Base-by-base conservation (phyloP, 2,888 invertebrate genomes). In the Caenorhabditis sinica region DNA sequence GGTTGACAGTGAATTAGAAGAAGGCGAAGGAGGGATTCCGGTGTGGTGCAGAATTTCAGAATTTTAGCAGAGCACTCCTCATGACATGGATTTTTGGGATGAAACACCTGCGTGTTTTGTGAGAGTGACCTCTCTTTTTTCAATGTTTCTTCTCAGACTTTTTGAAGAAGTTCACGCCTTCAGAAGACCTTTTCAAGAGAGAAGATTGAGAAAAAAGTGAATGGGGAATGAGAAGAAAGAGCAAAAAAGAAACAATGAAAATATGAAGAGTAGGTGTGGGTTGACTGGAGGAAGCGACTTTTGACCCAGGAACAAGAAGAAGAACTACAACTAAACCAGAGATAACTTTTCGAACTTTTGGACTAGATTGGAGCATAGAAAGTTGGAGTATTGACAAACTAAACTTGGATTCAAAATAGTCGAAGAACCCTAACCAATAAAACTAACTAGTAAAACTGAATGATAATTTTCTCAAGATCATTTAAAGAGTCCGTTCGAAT, bases 281-380 rank as follows among this genome's bases (percentile, higher is more conserved):
- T 66, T 66, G 15, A 20, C n/a, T n/a, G 40, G 40, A 40, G 13
- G 33, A 33, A 51, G 23, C 60, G 75, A 75, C 66, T 75, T 75
- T 68, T 66, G 66, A 66, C 56, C 58, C 45, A 15, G 28, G 20
- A 49, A 49, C 5, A 49, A 45, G 23, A 25, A 25, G 40, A 43
- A 30, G 33, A 30, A 49, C 60, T n/a, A n/a, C n/a, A n/a, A n/a
- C n/a, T 66, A 66, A 66, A 66, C 30, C 49, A 49, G 61, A 73
- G 73, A 58, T 60, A 61, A 73, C 60, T 17, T 56, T 71, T 23
- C 15, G 60, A 72, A 45, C 28, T 72, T 60, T 45, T 15, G 2
- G 1, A 13, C 45, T 45, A 33, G 40, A 40, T 40, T 40, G 40
- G 40, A 13, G 9, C 33, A 6, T 33, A 8, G 33, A 8, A 33